Percentiles rank a stretch among this genome's conserved stretches.
phyloP scores from a whole-genome alignment of 2,888 invertebrate species.

The Leptopilina myrica region DNA sequence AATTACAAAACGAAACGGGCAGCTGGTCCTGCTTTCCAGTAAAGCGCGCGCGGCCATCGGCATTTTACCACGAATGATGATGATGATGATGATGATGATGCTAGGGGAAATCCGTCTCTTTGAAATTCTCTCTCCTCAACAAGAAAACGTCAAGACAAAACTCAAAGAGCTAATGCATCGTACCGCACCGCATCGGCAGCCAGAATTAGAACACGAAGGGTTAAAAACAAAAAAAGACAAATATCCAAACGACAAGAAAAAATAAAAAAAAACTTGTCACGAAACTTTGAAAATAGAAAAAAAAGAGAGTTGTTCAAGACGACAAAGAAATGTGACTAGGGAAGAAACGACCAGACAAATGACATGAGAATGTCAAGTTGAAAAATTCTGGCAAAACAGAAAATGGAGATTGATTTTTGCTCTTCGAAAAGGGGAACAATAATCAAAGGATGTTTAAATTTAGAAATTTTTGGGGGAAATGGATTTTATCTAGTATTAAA shows the following conservation, averaged over 20 bases:
- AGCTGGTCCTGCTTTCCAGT: constrained; percentile 44
- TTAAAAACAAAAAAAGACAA: not conserved
- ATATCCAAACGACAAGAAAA: not conserved
- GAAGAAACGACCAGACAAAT: not conserved
- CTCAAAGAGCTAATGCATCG: not conserved
- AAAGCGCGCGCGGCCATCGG: constrained; percentile 22
- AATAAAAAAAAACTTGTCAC: not conserved
- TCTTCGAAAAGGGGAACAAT: too few species aligned
- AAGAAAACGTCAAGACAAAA: not conserved
- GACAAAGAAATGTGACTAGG: not conserved
- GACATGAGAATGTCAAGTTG: too few species aligned
- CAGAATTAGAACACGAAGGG: not conserved
- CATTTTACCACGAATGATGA: not conserved
- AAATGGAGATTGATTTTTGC: too few species aligned
- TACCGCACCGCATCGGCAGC: not conserved
- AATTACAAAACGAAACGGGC: constrained; percentile 58
- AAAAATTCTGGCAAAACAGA: too few species aligned
- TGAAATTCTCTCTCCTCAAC: constrained; percentile 7
- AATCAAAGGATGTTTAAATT: too few species aligned
- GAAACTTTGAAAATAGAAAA: not conserved
- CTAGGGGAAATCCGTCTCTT: constrained; percentile 34
- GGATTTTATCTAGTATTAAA: too few species aligned
- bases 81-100: not conserved
- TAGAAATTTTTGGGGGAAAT: too few species aligned
- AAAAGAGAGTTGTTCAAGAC: not conserved